These are phyloP conservation scores for Myiopsitta monachus DNA, from an alignment of 2,113 vertebrate genomes.

Conservation along the genomic window DNA sequence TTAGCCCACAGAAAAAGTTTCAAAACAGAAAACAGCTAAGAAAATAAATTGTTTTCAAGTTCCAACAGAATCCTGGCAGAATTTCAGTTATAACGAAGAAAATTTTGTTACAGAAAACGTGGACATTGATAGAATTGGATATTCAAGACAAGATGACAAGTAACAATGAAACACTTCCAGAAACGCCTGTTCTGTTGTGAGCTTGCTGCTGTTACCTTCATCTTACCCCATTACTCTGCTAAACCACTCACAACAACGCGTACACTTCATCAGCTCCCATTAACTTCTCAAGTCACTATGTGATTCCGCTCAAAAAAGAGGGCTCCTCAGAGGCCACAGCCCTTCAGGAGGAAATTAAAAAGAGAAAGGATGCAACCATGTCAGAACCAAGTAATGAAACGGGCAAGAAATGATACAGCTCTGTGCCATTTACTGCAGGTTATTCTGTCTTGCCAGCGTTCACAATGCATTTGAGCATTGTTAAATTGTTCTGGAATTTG, in stretches of 20 bases:
- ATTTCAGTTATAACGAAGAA: not conserved
- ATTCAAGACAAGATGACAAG: not conserved
- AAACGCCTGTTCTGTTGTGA: not conserved
- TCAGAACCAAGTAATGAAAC: not conserved
- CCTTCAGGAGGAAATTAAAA: not conserved
- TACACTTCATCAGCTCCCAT: not conserved
- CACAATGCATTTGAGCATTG: not conserved
- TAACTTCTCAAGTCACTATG: not conserved
- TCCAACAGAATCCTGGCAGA: not conserved
- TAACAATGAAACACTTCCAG: not conserved
- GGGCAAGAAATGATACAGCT: not conserved
- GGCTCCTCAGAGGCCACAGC: not conserved
- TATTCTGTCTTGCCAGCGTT: not conserved
- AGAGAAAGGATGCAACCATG: not conserved
- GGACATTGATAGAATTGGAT: not conserved
- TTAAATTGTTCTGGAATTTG: not conserved
- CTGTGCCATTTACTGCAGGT: not conserved
- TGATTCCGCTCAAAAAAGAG: not conserved
- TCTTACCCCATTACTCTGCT: not conserved
- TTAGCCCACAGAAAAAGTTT: not conserved
- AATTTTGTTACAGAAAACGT: not conserved
- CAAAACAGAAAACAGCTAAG: not conserved
- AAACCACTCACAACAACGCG: not conserved
- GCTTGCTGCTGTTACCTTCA: not conserved
- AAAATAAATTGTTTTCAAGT: fast-evolving